Percentiles rank a stretch among this genome's conserved stretches.
phyloP scores from a whole-genome alignment of 1,140 invertebrate genomes.

The Dinothrombium tinctorium region DNA sequence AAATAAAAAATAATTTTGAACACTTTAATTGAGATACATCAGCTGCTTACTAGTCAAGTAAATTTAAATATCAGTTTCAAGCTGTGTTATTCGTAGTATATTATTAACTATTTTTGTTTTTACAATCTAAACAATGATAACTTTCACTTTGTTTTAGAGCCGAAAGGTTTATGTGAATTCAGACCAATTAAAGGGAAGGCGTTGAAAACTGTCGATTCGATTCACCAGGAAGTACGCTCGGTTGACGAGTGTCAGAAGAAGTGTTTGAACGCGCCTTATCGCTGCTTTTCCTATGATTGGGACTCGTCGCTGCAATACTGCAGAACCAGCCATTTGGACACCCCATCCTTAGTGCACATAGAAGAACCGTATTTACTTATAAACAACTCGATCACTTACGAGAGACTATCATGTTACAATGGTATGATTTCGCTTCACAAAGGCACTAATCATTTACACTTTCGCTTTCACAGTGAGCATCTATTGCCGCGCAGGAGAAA shows the following conservation, averaged over 20 bases:
- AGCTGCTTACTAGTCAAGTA: background rate
- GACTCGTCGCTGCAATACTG: slow-evolving; percentile 77
- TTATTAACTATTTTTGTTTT: background rate
- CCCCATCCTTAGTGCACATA: slow-evolving; percentile 55
- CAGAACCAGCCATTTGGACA: slow-evolving; percentile 63
- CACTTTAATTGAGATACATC: background rate
- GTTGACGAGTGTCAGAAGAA: slow-evolving; percentile 56
- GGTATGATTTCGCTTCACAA: too few relatives aligned
- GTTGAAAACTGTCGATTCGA: slow-evolving; percentile 75
- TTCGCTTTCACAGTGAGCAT: slow-evolving; percentile 10
- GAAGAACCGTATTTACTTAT: slow-evolving; percentile 69
- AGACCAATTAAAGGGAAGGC: slow-evolving; percentile 63
- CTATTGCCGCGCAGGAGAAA: slow-evolving; percentile 48
- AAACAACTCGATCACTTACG: slow-evolving; percentile 56
- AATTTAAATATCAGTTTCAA: too few relatives aligned
- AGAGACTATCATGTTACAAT: slow-evolving; percentile 77
- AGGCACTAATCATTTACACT: too few relatives aligned
- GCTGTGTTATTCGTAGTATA: background rate
- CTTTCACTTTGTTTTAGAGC: slow-evolving; percentile 12
- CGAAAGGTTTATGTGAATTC: slow-evolving; percentile 50
- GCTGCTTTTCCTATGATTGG: slow-evolving; percentile 77
- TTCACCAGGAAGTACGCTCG: slow-evolving; percentile 54
- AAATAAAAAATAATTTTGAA: too few relatives aligned
- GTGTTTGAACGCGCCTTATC: slow-evolving; percentile 55
- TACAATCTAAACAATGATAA: background rate